Conservation (phyloP, 2,888 invertebrate species). For the Caenorhabditis virilis region DNA sequence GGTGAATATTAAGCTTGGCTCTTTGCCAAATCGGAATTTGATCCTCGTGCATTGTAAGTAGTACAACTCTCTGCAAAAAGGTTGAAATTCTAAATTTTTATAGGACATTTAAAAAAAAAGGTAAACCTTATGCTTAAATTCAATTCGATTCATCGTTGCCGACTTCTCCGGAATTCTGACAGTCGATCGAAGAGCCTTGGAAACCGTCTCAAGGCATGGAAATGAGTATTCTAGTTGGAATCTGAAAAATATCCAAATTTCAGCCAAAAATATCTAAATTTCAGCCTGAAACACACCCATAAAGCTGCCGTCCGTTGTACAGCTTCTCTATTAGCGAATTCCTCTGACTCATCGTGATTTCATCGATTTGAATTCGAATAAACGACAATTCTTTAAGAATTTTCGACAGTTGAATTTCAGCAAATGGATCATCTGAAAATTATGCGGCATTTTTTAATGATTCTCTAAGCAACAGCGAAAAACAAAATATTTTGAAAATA, state of each 20-base stretch:
- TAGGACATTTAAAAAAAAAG: background rate
- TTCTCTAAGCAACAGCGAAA: too few species aligned
- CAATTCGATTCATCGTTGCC: conserved; percentile 18
- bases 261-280: background rate
- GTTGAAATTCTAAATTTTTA: background rate
- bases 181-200: conserved; percentile 19
- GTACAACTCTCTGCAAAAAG: conserved; percentile 19
- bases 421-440: conserved; percentile 18
- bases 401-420: conserved; percentile 26
- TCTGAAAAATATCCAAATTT: conserved; percentile 7
- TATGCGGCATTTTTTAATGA: too few species aligned
- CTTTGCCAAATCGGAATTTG: conserved; percentile 21
- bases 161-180: conserved; percentile 27
- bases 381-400: conserved; percentile 42
- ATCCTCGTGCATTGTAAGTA: conserved; percentile 24
- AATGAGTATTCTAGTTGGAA: conserved; percentile 44
- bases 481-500: too few species aligned
- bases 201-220: conserved; percentile 41
- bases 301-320: conserved; percentile 11
- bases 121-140: conserved; percentile 37
- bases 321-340: conserved; percentile 19
- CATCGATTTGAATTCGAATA: conserved; percentile 41
- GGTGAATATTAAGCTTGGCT: conserved; percentile 14
- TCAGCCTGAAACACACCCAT: conserved; percentile 11
- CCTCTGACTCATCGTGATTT: conserved; percentile 14